A percentile compares a stretch with the other conserved stretches of the same genome.
These are phyloP conservation scores for Anthopleura sola DNA, from an alignment of 64 coral and sea anemone genomes.

Conservation along the genomic window DNA sequence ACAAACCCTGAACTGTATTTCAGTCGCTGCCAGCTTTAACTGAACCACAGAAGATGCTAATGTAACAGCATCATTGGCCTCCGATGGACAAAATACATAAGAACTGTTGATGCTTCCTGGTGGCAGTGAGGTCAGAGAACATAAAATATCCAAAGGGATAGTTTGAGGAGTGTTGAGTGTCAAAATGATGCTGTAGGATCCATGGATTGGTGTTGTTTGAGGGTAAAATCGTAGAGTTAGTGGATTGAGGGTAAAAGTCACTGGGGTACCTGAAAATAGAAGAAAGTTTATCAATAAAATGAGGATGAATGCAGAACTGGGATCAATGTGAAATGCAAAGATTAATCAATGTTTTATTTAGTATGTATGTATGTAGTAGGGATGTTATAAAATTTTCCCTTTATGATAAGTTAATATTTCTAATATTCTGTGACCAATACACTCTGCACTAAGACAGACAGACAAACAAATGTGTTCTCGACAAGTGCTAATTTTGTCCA, in stretches of 20 bases:
- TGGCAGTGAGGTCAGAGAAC: constrained; percentile 19
- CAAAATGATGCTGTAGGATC: constrained; percentile 27
- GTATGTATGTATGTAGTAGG: no score
- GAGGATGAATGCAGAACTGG: no score
- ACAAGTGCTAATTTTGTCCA: no score
- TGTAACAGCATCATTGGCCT: neutral
- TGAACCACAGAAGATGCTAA: constrained; percentile 22
- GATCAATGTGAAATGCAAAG: no score
- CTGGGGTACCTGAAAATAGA: constrained; percentile 23
- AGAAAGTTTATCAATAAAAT: neutral
- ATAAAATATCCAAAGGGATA: constrained; percentile 25
- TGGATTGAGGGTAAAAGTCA: constrained; percentile 42
- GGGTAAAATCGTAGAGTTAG: constrained; percentile 29
- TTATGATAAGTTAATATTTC: no score
- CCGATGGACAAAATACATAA: neutral
- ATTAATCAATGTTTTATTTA: no score
- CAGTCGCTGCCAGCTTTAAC: constrained; percentile 22
- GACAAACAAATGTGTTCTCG: no score
- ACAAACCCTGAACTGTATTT: constrained; percentile 47
- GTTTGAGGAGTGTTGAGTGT: constrained; percentile 19
- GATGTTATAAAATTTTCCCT: no score
- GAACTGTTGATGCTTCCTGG: constrained; percentile 3
- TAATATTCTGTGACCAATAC: no score
- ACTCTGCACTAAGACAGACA: no score
- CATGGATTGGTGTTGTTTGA: constrained; percentile 19